Evolutionary conservation across 2,888 invertebrate species (phyloP).

Genomic region (Drosophila aldrichi): DNA sequence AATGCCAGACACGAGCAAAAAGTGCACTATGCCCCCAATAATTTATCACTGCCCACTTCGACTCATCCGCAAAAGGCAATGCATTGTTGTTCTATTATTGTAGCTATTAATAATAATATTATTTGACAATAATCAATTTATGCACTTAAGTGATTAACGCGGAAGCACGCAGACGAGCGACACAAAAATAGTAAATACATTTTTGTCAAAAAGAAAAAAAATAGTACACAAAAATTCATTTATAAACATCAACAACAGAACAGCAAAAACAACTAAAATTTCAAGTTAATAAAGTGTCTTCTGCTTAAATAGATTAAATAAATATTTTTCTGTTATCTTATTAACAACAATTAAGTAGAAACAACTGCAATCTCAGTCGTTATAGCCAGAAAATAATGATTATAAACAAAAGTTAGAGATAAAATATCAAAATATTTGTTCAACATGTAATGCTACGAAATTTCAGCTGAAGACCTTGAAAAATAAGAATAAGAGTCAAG

Average conservation of each 20-base stretch:
- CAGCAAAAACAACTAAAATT: constrained; percentile 17
- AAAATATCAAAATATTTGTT: constrained; percentile 6
- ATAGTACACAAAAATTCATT: constrained; percentile 32
- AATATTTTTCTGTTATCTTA: constrained; percentile 55
- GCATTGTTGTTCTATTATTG: neutral
- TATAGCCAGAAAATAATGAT: neutral
- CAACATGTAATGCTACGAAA: neutral
- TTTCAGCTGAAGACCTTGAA: neutral
- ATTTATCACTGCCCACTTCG: constrained; percentile 31
- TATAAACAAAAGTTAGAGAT: constrained; percentile 8
- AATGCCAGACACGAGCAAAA: constrained; percentile 26
- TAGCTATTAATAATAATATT: constrained; percentile 18
- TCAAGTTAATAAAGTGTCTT: constrained; percentile 38
- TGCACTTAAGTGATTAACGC: constrained; percentile 55
- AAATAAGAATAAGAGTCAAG: neutral
- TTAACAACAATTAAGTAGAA: constrained; percentile 43
- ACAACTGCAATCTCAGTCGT: constrained; percentile 39
- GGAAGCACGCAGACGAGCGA: constrained; percentile 42
- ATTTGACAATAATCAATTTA: constrained; percentile 55
- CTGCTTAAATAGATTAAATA: constrained; percentile 55
- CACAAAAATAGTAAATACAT: constrained; percentile 15
- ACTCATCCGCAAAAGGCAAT: constrained; percentile 38
- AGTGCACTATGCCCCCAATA: constrained; percentile 35
- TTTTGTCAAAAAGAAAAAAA: constrained; percentile 23
- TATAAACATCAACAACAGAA: constrained; percentile 44